Percentiles rank a stretch among this genome's conserved stretches.
These are phyloP conservation scores for Lasioglossum zephyrum DNA, from an alignment of 2,888 invertebrate genomes.

Conservation along the genomic window DNA sequence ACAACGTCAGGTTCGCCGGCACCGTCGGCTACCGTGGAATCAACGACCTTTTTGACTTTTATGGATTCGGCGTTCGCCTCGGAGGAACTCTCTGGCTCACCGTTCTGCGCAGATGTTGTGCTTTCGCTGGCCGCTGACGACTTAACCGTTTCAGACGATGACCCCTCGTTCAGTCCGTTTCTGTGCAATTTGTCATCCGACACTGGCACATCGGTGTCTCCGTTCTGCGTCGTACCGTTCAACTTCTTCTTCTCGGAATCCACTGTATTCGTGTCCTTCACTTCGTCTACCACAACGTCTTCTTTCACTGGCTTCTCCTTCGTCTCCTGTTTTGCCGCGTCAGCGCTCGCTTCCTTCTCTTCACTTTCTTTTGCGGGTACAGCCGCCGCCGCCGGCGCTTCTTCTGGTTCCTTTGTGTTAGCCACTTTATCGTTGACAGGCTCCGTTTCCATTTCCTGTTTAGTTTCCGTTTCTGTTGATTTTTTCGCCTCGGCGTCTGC, in stretches of 20 bases:
- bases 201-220: conserved; percentile 66
- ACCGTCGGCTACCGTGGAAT: conserved; percentile 79
- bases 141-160: conserved; percentile 70
- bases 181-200: conserved; percentile 77
- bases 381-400: conserved; percentile 62
- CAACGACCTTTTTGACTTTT: conserved; percentile 82
- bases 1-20: conserved; percentile 82
- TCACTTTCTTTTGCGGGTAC: conserved; percentile 64
- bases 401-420: conserved; percentile 56
- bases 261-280: conserved; percentile 66
- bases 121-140: conserved; percentile 61
- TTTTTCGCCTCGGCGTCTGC: conserved; percentile 62
- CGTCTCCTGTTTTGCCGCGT: conserved; percentile 62
- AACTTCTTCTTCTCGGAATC: conserved; percentile 73
- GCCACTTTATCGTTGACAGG: conserved; percentile 74
- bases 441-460: conserved; percentile 48
- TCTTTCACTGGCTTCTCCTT: conserved; percentile 67
- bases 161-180: conserved; percentile 79
- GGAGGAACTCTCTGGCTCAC: conserved; percentile 76
- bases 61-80: conserved; percentile 76
- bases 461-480: conserved; percentile 50
- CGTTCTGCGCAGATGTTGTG: conserved; percentile 75
- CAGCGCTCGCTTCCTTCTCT: conserved; percentile 66
- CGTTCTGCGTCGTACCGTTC: conserved; percentile 76
- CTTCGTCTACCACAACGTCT: conserved; percentile 61